Conservation (phyloP, 2,113 vertebrate species). For the Glareola pratincola region DNA sequence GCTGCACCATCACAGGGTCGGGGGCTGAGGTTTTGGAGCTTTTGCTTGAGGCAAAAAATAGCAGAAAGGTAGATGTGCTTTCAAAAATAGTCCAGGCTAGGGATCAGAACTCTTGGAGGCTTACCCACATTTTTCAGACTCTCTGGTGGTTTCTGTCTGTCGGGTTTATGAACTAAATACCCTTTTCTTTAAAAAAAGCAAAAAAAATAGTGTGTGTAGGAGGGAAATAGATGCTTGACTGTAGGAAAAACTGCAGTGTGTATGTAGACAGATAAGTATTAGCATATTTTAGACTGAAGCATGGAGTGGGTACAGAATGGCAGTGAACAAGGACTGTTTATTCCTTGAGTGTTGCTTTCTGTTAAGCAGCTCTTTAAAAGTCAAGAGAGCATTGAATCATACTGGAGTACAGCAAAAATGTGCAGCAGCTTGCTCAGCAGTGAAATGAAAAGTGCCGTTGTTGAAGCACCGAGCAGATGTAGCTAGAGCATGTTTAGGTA, state of each 20-base stretch:
- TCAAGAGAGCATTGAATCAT: constrained; percentile 29
- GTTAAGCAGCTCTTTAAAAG: constrained; percentile 40
- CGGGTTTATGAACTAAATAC: constrained; percentile 32
- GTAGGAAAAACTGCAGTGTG: background rate
- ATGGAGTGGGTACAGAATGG: background rate
- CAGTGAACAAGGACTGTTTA: constrained; percentile 9
- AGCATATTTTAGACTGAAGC: background rate
- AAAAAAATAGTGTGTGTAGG: background rate
- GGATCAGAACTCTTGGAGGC: constrained; percentile 42
- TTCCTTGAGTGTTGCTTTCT: constrained; percentile 36
- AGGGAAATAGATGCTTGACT: background rate
- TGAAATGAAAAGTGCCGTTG: background rate
- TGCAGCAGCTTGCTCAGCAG: constrained; percentile 4
- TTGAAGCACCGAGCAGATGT: background rate
- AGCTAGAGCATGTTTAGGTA: background rate
- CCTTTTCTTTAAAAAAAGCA: background rate
- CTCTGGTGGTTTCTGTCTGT: constrained; percentile 45
- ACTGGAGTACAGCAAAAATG: background rate
- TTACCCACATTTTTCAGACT: constrained; percentile 45
- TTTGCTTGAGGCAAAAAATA: constrained; percentile 38
- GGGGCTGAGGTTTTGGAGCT: constrained; percentile 15
- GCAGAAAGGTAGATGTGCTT: constrained; percentile 48
- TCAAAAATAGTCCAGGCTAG: constrained; percentile 44
- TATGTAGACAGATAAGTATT: background rate
- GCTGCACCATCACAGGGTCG: constrained; percentile 10